Percentiles rank a stretch among this genome's conserved stretches.
Evolutionary conservation across 2,888 invertebrate species (phyloP).

Genomic region (Himalopsyche tibetana): DNA sequence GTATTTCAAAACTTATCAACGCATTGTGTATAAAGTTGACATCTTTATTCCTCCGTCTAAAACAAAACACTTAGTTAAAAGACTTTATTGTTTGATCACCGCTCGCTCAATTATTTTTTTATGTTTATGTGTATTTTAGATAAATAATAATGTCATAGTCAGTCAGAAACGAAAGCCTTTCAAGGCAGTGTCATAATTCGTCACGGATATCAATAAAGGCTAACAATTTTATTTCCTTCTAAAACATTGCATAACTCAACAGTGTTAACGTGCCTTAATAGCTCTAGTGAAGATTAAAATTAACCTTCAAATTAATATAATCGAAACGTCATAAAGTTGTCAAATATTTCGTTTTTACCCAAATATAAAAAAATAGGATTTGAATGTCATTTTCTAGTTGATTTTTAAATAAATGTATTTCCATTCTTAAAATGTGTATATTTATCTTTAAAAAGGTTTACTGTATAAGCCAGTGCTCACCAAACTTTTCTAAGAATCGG

Average conservation of each 20-base stretch:
- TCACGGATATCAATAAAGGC: neutral
- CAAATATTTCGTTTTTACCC: no score
- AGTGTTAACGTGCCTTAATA: neutral
- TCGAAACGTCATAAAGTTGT: no score
- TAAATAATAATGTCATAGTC: neutral
- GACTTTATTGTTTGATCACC: neutral
- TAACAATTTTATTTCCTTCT: neutral
- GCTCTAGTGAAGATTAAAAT: neutral
- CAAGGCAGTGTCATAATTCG: conserved; percentile 4
- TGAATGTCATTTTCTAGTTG: no score
- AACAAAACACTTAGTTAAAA: conserved; percentile 16
- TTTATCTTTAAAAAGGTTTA: no score
- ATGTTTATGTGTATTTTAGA: no score
- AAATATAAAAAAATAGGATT: no score
- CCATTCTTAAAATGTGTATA: no score
- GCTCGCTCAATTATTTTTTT: neutral
- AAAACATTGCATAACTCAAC: conserved; percentile 26
- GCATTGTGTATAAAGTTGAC: neutral
- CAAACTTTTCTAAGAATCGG: no score
- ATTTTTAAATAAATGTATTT: no score
- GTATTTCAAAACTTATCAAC: no score
- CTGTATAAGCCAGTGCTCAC: no score
- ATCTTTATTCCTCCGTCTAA: neutral
- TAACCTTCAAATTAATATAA: neutral
- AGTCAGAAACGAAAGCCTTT: neutral